Percentiles rank a stretch among this genome's conserved stretches.
phyloP scores from a whole-genome alignment of 23 tunicate species.

The Botrylloides violaceus region DNA sequence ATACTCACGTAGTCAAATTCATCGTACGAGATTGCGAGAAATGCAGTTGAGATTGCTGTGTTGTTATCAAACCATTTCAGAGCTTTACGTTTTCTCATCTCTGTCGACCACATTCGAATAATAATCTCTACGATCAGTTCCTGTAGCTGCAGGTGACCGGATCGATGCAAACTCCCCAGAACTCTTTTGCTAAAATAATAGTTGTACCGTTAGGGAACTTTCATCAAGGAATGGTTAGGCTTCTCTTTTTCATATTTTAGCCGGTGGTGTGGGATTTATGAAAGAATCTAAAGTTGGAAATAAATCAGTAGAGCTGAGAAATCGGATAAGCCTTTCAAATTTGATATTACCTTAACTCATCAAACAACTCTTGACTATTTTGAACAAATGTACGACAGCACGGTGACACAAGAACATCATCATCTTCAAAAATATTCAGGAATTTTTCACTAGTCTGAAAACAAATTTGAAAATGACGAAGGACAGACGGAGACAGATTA shows the following conservation, averaged over 20 bases:
- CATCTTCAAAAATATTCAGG: background rate
- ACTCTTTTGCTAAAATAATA: background rate
- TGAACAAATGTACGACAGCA: background rate
- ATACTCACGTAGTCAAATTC: constrained; percentile 12
- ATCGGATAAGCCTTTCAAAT: too few species aligned
- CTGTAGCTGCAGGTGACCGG: constrained; percentile 4
- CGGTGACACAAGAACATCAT: background rate
- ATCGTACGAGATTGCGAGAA: constrained; percentile 6
- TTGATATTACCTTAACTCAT: background rate
- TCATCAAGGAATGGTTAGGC: too few species aligned
- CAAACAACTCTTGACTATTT: background rate
- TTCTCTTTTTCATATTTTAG: too few species aligned
- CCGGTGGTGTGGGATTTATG: too few species aligned
- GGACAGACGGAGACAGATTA: too few species aligned
- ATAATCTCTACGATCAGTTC: constrained; percentile 7
- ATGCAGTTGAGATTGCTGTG: background rate
- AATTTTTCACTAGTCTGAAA: background rate
- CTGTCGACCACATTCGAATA: constrained; percentile 5
- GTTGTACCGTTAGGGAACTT: too few species aligned
- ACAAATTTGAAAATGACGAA: background rate
- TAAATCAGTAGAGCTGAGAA: too few species aligned
- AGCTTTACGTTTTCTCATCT: constrained; percentile 5
- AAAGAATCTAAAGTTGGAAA: too few species aligned
- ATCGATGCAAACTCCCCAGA: background rate
- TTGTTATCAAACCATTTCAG: background rate